phyloP scores from a whole-genome alignment of 2,797 vertebrate species.

The Lepilemur septentrionalis region DNA sequence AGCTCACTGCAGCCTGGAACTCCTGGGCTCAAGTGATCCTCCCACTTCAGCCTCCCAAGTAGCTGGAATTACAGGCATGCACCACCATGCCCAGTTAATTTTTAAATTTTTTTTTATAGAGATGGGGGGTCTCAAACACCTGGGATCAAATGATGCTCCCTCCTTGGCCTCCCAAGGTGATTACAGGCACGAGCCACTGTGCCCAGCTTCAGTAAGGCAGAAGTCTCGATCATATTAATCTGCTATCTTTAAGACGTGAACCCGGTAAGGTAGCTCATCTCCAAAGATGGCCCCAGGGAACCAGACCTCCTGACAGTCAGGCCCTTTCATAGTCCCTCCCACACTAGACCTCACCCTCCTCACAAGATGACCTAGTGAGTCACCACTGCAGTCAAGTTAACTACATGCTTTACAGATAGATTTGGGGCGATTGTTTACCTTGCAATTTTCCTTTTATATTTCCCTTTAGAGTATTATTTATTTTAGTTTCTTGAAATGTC shows the following conservation, averaged over 20 bases:
- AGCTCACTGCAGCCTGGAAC: too few species aligned
- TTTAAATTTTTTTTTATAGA: too few species aligned
- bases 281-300: neutral
- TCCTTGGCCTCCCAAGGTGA: too few species aligned
- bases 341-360: neutral
- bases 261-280: neutral
- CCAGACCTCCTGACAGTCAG: neutral
- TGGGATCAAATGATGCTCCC: too few species aligned
- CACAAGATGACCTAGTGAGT: neutral
- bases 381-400: neutral
- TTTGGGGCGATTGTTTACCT: neutral
- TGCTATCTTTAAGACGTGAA: neutral
- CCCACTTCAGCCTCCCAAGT: too few species aligned
- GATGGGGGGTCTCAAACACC: too few species aligned
- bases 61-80: too few species aligned
- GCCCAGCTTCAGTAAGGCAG: neutral
- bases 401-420: neutral
- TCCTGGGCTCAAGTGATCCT: too few species aligned
- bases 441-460: neutral
- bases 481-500: neutral
- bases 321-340: neutral
- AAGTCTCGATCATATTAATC: neutral
- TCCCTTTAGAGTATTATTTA: neutral
- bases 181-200: too few species aligned
- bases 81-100: too few species aligned